phyloP scores from a whole-genome alignment of 2,113 vertebrate species.

The Pampusana beccarii region DNA sequence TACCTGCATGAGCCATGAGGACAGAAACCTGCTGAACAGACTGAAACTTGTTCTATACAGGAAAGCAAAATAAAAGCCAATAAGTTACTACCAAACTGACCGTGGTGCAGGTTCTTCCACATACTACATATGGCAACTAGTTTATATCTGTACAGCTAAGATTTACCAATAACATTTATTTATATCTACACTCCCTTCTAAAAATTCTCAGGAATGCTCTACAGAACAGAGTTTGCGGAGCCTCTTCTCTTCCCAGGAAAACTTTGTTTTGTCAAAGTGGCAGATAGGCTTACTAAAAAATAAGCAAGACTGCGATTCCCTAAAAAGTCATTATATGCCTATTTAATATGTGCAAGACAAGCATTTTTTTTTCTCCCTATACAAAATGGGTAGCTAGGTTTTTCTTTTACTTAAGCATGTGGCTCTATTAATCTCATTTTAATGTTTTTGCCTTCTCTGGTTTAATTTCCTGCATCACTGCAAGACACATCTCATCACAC shows the following conservation, averaged over 20 bases:
- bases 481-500: neutral
- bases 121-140: accelerated
- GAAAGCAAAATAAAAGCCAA: neutral
- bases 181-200: neutral
- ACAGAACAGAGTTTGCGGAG: neutral
- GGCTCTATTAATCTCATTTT: constrained; percentile 27
- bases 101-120: neutral
- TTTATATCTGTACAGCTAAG: neutral
- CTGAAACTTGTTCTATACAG: neutral
- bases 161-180: neutral
- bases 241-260: neutral
- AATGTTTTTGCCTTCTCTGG: neutral
- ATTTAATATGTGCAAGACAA: neutral
- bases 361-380: neutral
- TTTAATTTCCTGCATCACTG: neutral
- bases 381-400: neutral
- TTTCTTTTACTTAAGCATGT: neutral
- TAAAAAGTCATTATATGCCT: neutral
- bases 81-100: neutral
- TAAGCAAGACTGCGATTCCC: neutral
- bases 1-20: neutral
- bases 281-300: neutral
- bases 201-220: neutral
- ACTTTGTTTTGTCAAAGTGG: neutral
- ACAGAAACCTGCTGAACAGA: neutral